Percentiles rank a stretch among this genome's conserved stretches.
These are phyloP conservation scores for Drosophila putrida DNA, from an alignment of 2,888 invertebrate genomes.

Conservation along the genomic window DNA sequence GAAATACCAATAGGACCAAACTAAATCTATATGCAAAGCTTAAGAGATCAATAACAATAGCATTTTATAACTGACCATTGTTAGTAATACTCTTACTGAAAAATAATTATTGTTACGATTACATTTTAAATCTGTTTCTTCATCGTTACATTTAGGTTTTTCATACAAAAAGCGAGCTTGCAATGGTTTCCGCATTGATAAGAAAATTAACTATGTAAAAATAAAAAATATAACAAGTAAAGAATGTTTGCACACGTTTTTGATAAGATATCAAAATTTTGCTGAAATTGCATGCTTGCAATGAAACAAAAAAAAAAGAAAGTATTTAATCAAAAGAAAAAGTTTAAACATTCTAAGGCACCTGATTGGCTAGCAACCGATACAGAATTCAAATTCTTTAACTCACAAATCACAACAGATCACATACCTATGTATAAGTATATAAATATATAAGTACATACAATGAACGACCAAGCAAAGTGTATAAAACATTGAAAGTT, in stretches of 20 bases:
- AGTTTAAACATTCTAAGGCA: constrained; percentile 38
- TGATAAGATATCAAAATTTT: constrained; percentile 61
- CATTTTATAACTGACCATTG: constrained; percentile 55
- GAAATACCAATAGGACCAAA: constrained; percentile 75
- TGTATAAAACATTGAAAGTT: constrained; percentile 69
- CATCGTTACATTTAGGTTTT: constrained; percentile 17
- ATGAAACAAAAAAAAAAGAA: constrained; percentile 51
- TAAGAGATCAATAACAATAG: constrained; percentile 55
- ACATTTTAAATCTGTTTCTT: constrained; percentile 33
- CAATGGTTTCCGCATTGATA: constrained; percentile 78
- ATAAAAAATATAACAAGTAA: constrained; percentile 10
- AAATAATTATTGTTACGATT: constrained; percentile 23
- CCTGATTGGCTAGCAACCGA: constrained; percentile 46
- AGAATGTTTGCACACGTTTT: constrained; percentile 40
- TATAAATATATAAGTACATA: constrained; percentile 29
- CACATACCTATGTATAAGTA: constrained; percentile 19
- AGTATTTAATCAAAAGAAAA: constrained; percentile 60
- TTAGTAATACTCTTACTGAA: constrained; percentile 31
- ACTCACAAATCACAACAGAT: constrained; percentile 21
- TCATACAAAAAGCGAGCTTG: constrained; percentile 77
- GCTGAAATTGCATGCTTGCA: constrained; percentile 73
- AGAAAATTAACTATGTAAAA: constrained; percentile 38
- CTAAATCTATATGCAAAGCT: constrained; percentile 62
- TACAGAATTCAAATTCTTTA: constrained; percentile 21
- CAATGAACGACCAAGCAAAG: constrained; percentile 69